A percentile compares a stretch with the other conserved stretches of the same genome.
phyloP scores from a whole-genome alignment of 2,113 vertebrate species.

The Zapornia atra region DNA sequence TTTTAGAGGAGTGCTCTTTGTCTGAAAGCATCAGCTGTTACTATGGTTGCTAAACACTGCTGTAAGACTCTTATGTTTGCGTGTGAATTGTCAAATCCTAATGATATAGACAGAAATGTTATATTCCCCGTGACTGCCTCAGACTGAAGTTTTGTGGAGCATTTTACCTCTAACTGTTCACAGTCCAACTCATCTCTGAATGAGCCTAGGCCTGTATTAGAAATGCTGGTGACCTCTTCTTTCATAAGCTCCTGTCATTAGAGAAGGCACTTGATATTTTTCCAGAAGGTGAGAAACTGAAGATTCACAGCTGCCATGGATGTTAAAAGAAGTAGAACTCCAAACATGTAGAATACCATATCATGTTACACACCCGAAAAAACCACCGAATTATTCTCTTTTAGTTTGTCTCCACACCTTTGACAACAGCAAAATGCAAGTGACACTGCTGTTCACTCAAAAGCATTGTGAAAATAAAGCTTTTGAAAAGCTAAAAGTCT shows the following conservation, averaged over 20 bases:
- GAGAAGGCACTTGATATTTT: conserved; percentile 24
- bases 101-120: not conserved
- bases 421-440: not conserved
- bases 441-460: not conserved
- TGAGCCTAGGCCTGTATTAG: not conserved
- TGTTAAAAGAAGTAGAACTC: not conserved
- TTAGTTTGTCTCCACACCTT: not conserved
- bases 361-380: not conserved
- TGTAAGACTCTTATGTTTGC: conserved; percentile 24
- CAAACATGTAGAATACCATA: not conserved
- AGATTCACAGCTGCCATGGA: not conserved
- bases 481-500: not conserved
- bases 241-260: not conserved
- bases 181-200: not conserved
- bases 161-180: not conserved
- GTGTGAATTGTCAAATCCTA: not conserved
- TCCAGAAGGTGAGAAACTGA: conserved; percentile 14
- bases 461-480: not conserved
- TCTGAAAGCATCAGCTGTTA: conserved; percentile 48
- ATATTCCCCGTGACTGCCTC: not conserved
- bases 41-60: conserved; percentile 46
- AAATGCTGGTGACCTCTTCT: not conserved
- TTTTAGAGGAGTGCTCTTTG: not conserved
- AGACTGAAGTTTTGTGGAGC: not conserved
- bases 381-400: not conserved